Percentiles rank a stretch among this genome's conserved stretches.
Evolutionary conservation across 2,888 invertebrate species (phyloP).

Genomic region (Melangyna quadrimaculata): DNA sequence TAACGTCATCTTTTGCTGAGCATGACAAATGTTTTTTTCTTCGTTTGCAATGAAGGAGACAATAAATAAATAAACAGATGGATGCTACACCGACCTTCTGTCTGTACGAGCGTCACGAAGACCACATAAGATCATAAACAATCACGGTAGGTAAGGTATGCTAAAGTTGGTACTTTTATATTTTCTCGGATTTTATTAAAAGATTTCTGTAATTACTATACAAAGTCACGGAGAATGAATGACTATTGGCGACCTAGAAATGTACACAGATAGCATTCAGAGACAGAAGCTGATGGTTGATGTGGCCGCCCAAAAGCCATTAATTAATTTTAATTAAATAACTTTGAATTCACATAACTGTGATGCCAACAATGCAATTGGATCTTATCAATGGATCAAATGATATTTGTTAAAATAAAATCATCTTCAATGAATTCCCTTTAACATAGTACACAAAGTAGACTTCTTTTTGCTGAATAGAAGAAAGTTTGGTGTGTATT

Average conservation of each 20-base stretch:
- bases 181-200: background rate
- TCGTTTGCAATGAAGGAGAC: background rate
- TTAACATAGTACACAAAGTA: too few species aligned
- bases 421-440: background rate
- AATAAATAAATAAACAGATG: constrained; percentile 17
- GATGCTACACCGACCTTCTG: background rate
- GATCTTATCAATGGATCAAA: constrained; percentile 15
- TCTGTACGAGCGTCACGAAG: constrained; percentile 34
- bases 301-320: constrained; percentile 42
- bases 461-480: background rate
- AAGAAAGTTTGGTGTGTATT: too few species aligned
- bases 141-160: constrained; percentile 10
- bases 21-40: constrained; percentile 23
- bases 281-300: background rate
- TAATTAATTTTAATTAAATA: constrained; percentile 39
- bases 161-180: background rate
- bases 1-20: constrained; percentile 33
- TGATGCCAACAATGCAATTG: constrained; percentile 42
- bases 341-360: constrained; percentile 40
- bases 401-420: background rate
- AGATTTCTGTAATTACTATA: constrained; percentile 26
- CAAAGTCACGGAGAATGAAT: constrained; percentile 16
- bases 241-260: constrained; percentile 39
- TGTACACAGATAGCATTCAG: background rate
- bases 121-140: constrained; percentile 18